Conservation (phyloP, 2,113 vertebrate species). For the Tauraco erythrolophus region DNA sequence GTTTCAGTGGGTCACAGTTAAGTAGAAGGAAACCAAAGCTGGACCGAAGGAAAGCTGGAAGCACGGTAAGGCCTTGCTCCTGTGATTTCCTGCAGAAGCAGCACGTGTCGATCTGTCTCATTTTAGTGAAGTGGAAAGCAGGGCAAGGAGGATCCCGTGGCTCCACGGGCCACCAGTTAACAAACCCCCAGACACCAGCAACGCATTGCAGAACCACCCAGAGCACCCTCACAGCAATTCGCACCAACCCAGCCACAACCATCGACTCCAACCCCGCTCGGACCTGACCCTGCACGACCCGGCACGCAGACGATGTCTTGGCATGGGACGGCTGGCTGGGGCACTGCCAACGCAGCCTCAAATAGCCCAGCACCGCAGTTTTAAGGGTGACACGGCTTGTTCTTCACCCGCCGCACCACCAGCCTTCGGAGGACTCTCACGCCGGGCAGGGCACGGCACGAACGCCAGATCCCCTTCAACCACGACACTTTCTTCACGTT, state of each 20-base stretch:
- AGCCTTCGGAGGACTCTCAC: background rate
- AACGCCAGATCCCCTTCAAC: rapidly evolving
- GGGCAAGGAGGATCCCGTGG: background rate
- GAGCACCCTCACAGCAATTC: rapidly evolving
- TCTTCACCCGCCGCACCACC: rapidly evolving
- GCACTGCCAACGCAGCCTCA: rapidly evolving
- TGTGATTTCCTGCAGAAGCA: background rate
- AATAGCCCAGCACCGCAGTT: rapidly evolving
- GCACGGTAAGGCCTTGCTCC: rapidly evolving
- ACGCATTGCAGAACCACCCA: rapidly evolving
- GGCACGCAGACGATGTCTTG: rapidly evolving
- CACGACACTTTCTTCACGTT: no score
- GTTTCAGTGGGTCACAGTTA: background rate
- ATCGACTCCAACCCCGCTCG: background rate
- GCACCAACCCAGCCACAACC: background rate
- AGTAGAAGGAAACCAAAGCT: background rate
- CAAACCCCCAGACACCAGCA: rapidly evolving
- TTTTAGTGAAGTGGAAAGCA: background rate
- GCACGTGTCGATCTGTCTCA: background rate
- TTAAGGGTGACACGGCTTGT: rapidly evolving
- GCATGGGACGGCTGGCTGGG: background rate
- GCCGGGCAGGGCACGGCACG: rapidly evolving
- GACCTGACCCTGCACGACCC: rapidly evolving
- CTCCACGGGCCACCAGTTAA: background rate
- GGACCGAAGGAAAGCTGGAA: background rate